These are phyloP conservation scores for Molanna angustata DNA, from an alignment of 2,888 invertebrate genomes.

Conservation along the genomic window DNA sequence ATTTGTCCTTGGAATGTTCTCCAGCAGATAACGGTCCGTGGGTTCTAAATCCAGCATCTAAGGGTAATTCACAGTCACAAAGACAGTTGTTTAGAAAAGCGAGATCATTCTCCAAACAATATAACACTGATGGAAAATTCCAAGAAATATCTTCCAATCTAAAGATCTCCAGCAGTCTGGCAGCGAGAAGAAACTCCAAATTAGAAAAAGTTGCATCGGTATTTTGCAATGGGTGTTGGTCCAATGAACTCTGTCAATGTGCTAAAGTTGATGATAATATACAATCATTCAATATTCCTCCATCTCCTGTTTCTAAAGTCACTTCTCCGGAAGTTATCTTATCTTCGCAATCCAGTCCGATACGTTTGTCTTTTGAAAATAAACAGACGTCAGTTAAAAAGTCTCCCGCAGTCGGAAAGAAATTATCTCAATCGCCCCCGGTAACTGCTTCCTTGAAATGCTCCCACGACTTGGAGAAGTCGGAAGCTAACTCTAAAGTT, in stretches of 20 bases:
- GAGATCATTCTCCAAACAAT: constrained; percentile 27
- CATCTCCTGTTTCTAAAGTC: constrained; percentile 10
- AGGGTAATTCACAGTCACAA: constrained; percentile 25
- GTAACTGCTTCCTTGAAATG: constrained; percentile 18
- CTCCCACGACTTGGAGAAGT: constrained; percentile 14
- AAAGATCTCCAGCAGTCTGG: constrained; percentile 11
- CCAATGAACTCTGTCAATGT: constrained; percentile 22
- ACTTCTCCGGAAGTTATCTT: constrained; percentile 20
- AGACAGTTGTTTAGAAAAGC: constrained; percentile 26
- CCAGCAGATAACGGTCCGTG: constrained; percentile 27
- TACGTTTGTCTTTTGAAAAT: constrained; percentile 13
- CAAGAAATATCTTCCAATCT: constrained; percentile 15
- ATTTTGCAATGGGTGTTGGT: constrained; percentile 23
- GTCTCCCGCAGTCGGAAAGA: constrained; percentile 22
- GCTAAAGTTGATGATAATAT: constrained; percentile 19
- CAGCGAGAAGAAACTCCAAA: constrained; percentile 16
- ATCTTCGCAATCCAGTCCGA: constrained; percentile 18
- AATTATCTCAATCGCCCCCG: constrained; percentile 15
- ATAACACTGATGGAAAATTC: constrained; percentile 15
- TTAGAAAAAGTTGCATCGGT: constrained; percentile 23
- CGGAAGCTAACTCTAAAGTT: constrained; percentile 8
- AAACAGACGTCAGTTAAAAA: constrained; percentile 16
- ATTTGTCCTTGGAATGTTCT: constrained; percentile 26
- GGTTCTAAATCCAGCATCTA: constrained; percentile 22
- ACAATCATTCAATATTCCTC: constrained; percentile 20